A percentile compares a stretch with the other conserved stretches of the same genome.
Evolutionary conservation across 2,888 invertebrate genomes (phyloP).

Genomic region (Helicoverpa assulta): DNA sequence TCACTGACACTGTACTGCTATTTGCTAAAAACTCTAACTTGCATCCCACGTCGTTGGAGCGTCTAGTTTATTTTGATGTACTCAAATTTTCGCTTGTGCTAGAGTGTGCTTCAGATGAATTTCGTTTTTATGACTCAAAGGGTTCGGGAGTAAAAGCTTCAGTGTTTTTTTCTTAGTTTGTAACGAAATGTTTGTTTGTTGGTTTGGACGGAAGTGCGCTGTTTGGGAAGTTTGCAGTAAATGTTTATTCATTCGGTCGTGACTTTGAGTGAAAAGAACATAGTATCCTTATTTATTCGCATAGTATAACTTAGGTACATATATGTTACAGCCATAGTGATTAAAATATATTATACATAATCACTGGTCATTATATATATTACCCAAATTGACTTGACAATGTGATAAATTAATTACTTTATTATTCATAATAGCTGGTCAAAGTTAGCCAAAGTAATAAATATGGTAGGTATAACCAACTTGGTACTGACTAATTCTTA

Average conservation of each 20-base stretch:
- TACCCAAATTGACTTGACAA: too few relatives aligned
- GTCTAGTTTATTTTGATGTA: neutral
- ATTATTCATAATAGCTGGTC: too few relatives aligned
- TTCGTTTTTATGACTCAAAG: slow-evolving; percentile 3
- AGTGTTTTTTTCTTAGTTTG: slow-evolving; percentile 2
- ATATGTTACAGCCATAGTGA: too few relatives aligned
- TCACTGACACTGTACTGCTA: neutral
- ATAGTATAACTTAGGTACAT: too few relatives aligned
- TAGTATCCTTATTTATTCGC: neutral
- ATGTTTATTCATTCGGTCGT: neutral
- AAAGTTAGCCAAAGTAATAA: too few relatives aligned
- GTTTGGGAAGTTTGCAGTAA: neutral
- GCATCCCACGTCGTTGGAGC: neutral
- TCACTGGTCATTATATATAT: too few relatives aligned
- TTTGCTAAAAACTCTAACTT: slow-evolving; percentile 7
- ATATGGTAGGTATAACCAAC: too few relatives aligned
- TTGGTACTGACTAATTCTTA: too few relatives aligned
- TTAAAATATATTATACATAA: too few relatives aligned
- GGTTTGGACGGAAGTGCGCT: neutral
- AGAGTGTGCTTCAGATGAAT: neutral
- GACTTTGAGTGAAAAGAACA: neutral
- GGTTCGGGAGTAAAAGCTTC: slow-evolving; percentile 1
- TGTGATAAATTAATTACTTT: too few relatives aligned
- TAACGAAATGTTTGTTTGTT: slow-evolving; percentile 1
- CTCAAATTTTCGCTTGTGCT: neutral